These are phyloP conservation scores for Drosophila saltans DNA, from an alignment of 1,140 invertebrate species.

Conservation along the genomic window DNA sequence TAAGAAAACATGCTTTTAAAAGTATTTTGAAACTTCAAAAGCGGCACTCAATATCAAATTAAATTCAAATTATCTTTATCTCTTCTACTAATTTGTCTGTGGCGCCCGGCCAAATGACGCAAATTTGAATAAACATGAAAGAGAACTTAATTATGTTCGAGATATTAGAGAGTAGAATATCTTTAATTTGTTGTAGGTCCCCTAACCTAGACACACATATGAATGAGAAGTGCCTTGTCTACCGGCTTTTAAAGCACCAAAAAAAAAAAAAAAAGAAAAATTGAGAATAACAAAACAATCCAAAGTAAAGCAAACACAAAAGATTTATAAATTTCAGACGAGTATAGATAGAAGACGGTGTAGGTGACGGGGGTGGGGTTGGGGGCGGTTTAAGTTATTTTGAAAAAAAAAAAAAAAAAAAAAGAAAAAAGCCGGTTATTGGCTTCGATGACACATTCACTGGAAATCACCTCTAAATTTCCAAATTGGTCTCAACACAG, in stretches of 20 bases:
- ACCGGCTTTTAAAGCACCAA: not conserved
- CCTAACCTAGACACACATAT: conserved; percentile 14
- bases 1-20: conserved; percentile 1
- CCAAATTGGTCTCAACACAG: not conserved
- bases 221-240: not conserved
- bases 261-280: too few species aligned
- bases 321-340: not conserved
- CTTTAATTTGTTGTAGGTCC: not conserved
- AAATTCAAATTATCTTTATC: conserved; percentile 1
- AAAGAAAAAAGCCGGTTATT: not conserved
- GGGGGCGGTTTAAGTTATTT: too few species aligned
- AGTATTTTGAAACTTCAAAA: conserved; percentile 45
- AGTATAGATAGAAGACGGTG: too few species aligned
- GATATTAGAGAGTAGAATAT: not conserved
- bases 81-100: conserved; percentile 14
- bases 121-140: conserved; percentile 23
- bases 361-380: not conserved
- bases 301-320: conserved; percentile 7
- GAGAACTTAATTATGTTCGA: conserved; percentile 10
- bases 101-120: conserved; percentile 33
- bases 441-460: conserved; percentile 3
- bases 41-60: conserved; percentile 5
- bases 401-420: too few species aligned
- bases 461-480: not conserved
- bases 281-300: not conserved